Conservation (phyloP, 2,113 vertebrate species). For the Python bivittatus region DNA sequence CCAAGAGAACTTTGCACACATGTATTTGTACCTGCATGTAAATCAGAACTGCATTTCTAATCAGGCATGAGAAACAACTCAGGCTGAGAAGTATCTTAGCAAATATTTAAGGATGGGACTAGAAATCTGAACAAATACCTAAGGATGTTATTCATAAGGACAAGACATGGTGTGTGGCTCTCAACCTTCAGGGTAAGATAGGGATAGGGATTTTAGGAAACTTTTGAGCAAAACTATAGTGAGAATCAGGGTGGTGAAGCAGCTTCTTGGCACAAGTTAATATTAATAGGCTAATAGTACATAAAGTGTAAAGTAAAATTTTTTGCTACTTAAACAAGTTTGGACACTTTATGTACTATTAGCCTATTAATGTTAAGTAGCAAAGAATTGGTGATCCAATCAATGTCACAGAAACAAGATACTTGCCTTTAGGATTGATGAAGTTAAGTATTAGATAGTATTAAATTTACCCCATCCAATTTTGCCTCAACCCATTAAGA, state of each 20-base stretch:
- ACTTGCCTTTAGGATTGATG: neutral
- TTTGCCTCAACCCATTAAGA: neutral
- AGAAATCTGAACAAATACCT: neutral
- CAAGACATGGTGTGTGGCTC: neutral
- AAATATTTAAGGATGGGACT: neutral
- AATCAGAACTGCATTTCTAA: neutral
- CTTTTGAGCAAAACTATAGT: neutral
- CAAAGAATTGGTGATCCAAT: neutral
- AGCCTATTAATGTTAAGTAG: too few relatives aligned
- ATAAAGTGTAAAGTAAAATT: too few relatives aligned
- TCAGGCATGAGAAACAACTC: neutral
- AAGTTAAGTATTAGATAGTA: neutral
- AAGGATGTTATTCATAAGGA: neutral
- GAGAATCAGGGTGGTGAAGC: neutral
- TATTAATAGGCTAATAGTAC: neutral
- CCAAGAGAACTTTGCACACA: neutral
- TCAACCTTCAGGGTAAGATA: neutral
- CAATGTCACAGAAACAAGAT: neutral
- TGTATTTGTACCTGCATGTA: neutral
- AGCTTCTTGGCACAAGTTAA: neutral
- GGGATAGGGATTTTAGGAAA: neutral
- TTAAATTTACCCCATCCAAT: neutral
- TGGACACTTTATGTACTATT: too few relatives aligned
- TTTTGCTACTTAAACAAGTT: too few relatives aligned
- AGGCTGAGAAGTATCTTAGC: neutral